Evolutionary conservation across 2,888 invertebrate genomes (phyloP), one percentile per base, ranked within the genome.

Genomic region (Ormyrus pomaceus): DNA sequence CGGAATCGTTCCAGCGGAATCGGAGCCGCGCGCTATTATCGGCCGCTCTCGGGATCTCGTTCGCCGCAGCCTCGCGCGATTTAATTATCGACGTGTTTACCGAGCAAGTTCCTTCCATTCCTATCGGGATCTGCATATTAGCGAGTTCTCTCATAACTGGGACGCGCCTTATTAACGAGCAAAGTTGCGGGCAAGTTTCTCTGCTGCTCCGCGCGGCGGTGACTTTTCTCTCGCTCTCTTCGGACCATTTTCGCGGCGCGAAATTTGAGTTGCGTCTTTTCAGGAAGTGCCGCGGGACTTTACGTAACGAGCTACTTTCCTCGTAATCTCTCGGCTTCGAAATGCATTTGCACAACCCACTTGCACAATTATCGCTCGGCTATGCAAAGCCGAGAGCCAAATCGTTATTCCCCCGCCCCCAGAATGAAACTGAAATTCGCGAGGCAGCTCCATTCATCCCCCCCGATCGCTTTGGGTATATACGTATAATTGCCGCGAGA

Each of bases 151-250:
- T 50, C 45, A 34, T 48, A 74, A 74, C 56, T 66, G n/a, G 74
- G 65, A 74, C 74, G 65, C 74, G 65, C 65, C 58, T 11, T 64
- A 65, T 74, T 74, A 74, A 74, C 65, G 50, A 74, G 19, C 64
- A 65, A 65, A 74, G 58, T 74, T 34, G 4, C 34, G 34, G 4
- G 34, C 64, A 74, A 74, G 65, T 34, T 34, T 34, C 34, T 34
- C 34, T 2, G 34, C 2, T 74, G 65, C 65, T 50, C 34, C 19
- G 13, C 5, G 62, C 46, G 0, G 8, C 10, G 46, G 6, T 6
- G 34, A 19, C 10, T 50, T 13, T 50, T 13, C 50, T 4, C 9
- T 64, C 46, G 11, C 11, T 46, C 46, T 19, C 19, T 11, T 11
- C 46, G 6, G n/a, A n/a, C 6, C 13, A 9, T 56, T 56, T n/a